Percentiles rank a stretch among this genome's conserved stretches.
phyloP scores from a whole-genome alignment of 1,140 invertebrate species.

The Phymastichus coffea region DNA sequence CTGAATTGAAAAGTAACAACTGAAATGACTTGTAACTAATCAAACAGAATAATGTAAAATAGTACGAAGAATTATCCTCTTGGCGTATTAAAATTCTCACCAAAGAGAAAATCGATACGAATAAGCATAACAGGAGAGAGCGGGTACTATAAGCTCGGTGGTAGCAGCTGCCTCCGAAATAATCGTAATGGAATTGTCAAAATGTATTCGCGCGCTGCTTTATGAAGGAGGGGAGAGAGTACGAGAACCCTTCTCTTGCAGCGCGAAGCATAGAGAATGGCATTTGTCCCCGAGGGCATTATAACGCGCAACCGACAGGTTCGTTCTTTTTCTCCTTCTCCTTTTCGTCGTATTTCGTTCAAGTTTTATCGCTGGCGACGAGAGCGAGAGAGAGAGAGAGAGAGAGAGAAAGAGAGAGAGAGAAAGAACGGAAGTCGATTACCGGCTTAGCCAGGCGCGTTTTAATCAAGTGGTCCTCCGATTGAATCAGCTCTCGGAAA shows the following conservation, averaged over 20 bases:
- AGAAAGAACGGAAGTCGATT: constrained; percentile 24
- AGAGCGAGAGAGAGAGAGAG: background rate
- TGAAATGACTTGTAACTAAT: too few species aligned
- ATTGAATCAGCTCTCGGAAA: constrained; percentile 24
- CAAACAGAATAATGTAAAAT: too few species aligned
- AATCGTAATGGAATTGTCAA: constrained; percentile 54
- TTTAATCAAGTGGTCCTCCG: constrained; percentile 30
- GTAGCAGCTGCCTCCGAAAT: constrained; percentile 46
- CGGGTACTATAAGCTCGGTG: background rate
- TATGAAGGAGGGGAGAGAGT: constrained; percentile 38
- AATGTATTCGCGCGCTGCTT: constrained; percentile 48
- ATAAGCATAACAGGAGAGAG: constrained; percentile 21
- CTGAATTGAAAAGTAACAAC: too few species aligned
- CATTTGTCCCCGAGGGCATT: constrained; percentile 42
- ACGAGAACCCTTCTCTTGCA: constrained; percentile 38
- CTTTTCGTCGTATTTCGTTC: too few species aligned
- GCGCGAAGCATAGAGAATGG: constrained; percentile 40
- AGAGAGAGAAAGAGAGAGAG: background rate
- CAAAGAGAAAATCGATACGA: constrained; percentile 25
- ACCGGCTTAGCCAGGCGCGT: constrained; percentile 28
- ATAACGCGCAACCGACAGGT: too few species aligned
- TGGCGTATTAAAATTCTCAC: too few species aligned
- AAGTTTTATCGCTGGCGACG: too few species aligned
- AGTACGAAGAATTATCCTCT: too few species aligned
- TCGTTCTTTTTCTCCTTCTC: too few species aligned